Conservation (phyloP, 2,797 vertebrate genomes). For the Dipus sagitta region DNA sequence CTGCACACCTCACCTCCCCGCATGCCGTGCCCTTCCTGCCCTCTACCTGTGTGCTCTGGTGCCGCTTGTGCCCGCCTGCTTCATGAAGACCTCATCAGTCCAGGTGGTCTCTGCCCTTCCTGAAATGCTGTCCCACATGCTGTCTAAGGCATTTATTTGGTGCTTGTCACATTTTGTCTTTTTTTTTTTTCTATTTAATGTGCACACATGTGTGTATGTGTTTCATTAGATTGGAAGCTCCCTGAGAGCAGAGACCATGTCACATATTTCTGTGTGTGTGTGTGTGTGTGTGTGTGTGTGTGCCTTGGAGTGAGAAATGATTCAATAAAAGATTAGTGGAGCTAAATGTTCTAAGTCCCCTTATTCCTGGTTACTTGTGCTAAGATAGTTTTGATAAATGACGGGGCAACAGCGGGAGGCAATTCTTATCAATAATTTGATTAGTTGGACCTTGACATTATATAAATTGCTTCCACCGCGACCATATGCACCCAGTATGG, state of each 20-base stretch:
- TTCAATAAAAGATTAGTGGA: constrained; percentile 64
- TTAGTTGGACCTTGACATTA: neutral
- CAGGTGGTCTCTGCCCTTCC: neutral
- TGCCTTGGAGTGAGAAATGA: neutral
- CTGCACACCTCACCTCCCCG: neutral
- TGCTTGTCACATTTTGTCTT: neutral
- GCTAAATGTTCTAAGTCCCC: constrained; percentile 16
- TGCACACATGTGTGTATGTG: neutral
- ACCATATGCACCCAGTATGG: no score
- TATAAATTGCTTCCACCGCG: neutral
- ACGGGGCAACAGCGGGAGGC: neutral
- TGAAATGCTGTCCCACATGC: neutral
- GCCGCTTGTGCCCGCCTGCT: neutral
- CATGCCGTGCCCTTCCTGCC: neutral
- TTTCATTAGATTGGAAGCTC: constrained; percentile 73
- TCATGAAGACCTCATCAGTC: constrained; percentile 21
- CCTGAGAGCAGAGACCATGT: constrained; percentile 47
- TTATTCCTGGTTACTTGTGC: neutral
- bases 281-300: constrained; percentile 7
- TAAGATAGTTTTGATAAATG: neutral
- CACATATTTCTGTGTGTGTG: neutral
- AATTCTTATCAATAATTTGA: neutral
- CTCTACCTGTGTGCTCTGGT: neutral
- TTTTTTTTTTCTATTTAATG: neutral
- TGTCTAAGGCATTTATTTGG: neutral